Conservation (phyloP, 2,113 vertebrate species). For the Lontra canadensis region DNA sequence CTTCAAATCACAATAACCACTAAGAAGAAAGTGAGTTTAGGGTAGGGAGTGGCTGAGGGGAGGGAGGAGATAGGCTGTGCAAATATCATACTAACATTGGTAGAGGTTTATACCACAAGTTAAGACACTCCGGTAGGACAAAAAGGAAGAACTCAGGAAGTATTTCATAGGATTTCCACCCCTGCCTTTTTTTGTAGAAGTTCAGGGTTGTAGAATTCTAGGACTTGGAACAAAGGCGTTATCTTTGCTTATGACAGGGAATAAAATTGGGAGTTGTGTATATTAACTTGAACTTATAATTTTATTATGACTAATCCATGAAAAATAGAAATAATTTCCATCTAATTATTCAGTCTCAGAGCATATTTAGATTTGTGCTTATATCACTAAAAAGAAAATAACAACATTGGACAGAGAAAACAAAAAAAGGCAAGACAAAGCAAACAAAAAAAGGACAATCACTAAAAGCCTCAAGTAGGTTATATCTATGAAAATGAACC, state of each 20-base stretch:
- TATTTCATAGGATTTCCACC: neutral
- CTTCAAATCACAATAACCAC: neutral
- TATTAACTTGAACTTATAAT: neutral
- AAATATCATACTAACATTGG: neutral
- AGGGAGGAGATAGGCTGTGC: neutral
- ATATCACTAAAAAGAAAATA: neutral
- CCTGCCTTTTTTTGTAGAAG: neutral
- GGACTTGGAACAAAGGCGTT: neutral
- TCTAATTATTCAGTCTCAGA: neutral
- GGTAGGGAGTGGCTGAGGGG: fast-evolving
- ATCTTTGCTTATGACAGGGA: neutral
- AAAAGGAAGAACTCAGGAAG: neutral
- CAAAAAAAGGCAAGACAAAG: neutral
- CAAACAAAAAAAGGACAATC: neutral
- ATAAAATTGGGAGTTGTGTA: neutral
- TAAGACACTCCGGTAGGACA: neutral
- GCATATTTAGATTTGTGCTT: neutral
- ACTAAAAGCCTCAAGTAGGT: neutral
- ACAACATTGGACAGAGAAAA: neutral
- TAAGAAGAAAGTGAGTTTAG: neutral
- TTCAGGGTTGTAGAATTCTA: neutral
- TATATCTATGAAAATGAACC: neutral
- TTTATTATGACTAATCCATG: neutral
- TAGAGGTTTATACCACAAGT: neutral
- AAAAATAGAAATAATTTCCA: neutral